These are phyloP conservation scores for Hemicentrotus pulcherrimus DNA, from an alignment of 35 echinoderm and acorn worm genomes.

Conservation along the genomic window DNA sequence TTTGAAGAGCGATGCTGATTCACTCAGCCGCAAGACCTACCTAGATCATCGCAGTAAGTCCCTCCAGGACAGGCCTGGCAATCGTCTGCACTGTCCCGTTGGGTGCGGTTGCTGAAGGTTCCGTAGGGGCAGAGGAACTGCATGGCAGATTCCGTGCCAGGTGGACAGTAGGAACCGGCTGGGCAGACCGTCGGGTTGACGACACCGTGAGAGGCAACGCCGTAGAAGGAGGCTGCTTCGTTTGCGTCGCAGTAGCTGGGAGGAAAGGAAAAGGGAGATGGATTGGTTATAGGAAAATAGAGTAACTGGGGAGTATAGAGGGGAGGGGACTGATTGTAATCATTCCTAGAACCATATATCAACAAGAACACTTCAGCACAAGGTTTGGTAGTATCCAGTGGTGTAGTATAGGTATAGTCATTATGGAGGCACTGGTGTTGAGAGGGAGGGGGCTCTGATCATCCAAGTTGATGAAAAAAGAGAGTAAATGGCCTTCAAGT, in stretches of 20 bases:
- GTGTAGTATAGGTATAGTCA: too few species aligned
- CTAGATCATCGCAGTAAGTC: constrained; percentile 88
- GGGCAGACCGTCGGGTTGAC: constrained; percentile 88
- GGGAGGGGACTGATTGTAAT: neutral
- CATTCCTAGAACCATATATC: neutral
- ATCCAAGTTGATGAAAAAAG: too few species aligned
- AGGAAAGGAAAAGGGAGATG: neutral
- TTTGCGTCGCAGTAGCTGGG: constrained; percentile 89
- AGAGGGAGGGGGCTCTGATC: too few species aligned
- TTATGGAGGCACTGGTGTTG: too few species aligned
- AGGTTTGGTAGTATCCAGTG: too few species aligned
- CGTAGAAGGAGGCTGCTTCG: constrained; percentile 79
- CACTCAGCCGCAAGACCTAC: neutral
- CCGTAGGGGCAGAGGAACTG: constrained; percentile 88
- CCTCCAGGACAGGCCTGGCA: constrained; percentile 96
- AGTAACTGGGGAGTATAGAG: too few species aligned
- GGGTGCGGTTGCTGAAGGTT: constrained; percentile 81
- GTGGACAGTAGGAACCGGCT: constrained; percentile 88
- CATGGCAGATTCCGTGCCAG: constrained; percentile 75
- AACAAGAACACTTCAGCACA: too few species aligned
- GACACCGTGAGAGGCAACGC: constrained; percentile 79
- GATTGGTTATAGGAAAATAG: neutral
- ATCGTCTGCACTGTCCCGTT: constrained; percentile 71
- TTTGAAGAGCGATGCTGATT: too few species aligned
- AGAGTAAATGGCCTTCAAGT: too few species aligned